Base-by-base conservation (phyloP, 2,888 invertebrate genomes). In the Phaonia tiefii region DNA sequence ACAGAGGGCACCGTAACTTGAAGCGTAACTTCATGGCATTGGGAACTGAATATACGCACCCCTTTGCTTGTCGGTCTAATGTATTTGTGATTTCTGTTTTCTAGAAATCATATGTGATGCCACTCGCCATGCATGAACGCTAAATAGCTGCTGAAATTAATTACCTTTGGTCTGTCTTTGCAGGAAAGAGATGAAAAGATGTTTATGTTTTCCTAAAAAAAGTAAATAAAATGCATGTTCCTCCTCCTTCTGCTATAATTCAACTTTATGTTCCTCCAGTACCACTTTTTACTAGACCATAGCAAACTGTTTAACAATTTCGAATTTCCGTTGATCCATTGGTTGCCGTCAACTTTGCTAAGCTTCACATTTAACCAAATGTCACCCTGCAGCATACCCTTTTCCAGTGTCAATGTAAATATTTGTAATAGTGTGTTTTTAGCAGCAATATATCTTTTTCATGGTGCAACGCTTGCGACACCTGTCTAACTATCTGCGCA, bases 141-240 rank as follows among this genome's bases (percentile, higher is more conserved):
- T 72, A 72, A 81, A 60, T 78, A 75, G 74, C 71, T 81, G 71
- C 71, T 81, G 17, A 71, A 78, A 75, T 69, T 75, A 75, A 72
- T 80, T 80, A 70, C 63, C 63, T 42, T 65, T 70, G 73, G 49
- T 75, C 75, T 76, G 49, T 75, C 75, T 31, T 75, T 66, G 42
- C 42, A 42, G 37, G 51, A 31, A 31, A 31, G n/a, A 54, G 10
- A 39, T 42, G 60, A 63, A 63, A 42, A 31, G 31, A 39, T 63
- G 42, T 63, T 15, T 60, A 7, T 5, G 31, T 31, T 31, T 58
- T 15, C 15, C n/a, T n/a, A n/a, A n/a, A n/a, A 31, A 37, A 60
- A 60, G 63, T n/a, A 22, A 63, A 63, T 42, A 39, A 17, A 39
- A 17, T 63, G 39, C 63, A 5, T 56, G 56, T 25, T 13, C 3